Base-by-base conservation (phyloP, 2,888 invertebrate genomes). In the Litoditis marina region DNA sequence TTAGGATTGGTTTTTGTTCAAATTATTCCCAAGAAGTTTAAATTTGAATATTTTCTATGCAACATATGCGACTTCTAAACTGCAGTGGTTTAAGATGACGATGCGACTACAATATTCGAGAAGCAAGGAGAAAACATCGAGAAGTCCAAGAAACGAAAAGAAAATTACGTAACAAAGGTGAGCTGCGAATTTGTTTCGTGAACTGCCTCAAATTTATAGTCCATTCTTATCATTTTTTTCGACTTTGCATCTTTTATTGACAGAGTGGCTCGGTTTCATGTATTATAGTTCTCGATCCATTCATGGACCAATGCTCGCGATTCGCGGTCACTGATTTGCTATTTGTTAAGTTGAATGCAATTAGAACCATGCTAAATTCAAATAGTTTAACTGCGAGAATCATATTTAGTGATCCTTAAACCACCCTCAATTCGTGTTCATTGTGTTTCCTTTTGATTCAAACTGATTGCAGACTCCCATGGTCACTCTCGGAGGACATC, bases 401-500 rank as follows among this genome's bases (percentile, higher is more conserved):
- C 1, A n/a, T n/a, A 11, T 50, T 28, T 50, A n/a, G 7, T 25
- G 6, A 50, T 39, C 5, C 22, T 31, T 50, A n/a, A n/a, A n/a
- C n/a, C n/a, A n/a, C n/a, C n/a, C n/a, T n/a, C n/a, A n/a, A n/a
- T n/a, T n/a, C n/a, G n/a, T n/a, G n/a, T n/a, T n/a, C n/a, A n/a
- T n/a, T n/a, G n/a, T n/a, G n/a, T n/a, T n/a, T n/a, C n/a, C n/a
- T n/a, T n/a, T n/a, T n/a, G 19, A 53, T 31, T 27, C 30, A 27
- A 22, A 44, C 11, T 13, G 42, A 27, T 59, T 60, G 52, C 52
- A 77, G 74, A 68, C 69, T 2, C 93, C 96, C 0, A 83, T 91
- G 72, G 87, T 91, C 81, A 94, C 94, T 1, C 85, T 96, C 68
- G 90, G 91, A 83, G 94, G 94, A 0, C 96, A 98, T 83, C 89